phyloP scores from a whole-genome alignment of 1,140 invertebrate species.

The Trinorchestia longiramus region DNA sequence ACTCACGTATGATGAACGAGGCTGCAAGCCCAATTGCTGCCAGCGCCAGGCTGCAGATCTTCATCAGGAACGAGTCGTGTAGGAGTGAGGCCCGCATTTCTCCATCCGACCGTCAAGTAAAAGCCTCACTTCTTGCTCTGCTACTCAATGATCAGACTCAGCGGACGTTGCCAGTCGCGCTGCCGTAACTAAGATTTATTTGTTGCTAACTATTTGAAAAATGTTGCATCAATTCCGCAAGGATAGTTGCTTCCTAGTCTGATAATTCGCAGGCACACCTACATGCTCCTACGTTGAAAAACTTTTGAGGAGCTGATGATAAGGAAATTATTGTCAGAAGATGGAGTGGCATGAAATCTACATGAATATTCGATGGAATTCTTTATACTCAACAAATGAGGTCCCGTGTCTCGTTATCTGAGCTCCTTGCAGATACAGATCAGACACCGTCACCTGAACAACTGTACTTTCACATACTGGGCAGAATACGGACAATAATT shows the following conservation, averaged over 20 bases:
- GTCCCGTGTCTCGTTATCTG: not conserved
- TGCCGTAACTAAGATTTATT: not conserved
- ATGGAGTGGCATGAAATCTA: not conserved
- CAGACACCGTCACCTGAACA: not conserved
- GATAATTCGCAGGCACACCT: not conserved
- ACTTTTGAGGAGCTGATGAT: not conserved
- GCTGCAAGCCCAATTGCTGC: not conserved
- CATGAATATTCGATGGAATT: not conserved
- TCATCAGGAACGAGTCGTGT: not conserved
- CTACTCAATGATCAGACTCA: not conserved
- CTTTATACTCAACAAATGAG: not conserved
- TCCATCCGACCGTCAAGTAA: not conserved
- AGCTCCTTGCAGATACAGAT: not conserved
- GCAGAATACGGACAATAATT: not conserved
- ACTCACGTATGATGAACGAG: not conserved
- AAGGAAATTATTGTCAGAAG: not conserved
- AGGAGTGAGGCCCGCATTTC: not conserved
- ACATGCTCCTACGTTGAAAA: not conserved
- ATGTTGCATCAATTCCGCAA: not conserved
- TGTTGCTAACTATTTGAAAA: not conserved
- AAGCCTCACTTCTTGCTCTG: not conserved
- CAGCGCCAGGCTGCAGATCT: constrained; percentile 4
- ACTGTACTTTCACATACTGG: not conserved
- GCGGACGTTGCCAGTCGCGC: too few species aligned
- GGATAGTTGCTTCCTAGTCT: not conserved